These are phyloP conservation scores for Danio jaintianensis DNA, from an alignment of 2,797 vertebrate genomes.

Conservation along the genomic window DNA sequence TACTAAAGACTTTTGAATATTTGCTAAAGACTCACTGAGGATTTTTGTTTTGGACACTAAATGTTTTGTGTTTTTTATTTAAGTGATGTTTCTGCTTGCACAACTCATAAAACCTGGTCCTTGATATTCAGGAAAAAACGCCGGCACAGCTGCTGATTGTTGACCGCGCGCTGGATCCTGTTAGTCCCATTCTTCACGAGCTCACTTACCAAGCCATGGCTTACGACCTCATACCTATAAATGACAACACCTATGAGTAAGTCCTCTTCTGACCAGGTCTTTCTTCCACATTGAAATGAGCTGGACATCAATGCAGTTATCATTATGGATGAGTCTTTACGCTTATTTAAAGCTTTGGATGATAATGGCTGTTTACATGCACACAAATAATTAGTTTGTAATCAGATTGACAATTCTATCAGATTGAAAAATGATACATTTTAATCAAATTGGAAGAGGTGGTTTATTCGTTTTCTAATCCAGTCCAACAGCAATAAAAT, in stretches of 20 bases:
- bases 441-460: no score
- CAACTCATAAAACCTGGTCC: neutral
- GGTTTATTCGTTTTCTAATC: no score
- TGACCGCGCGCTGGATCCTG: constrained; percentile 93
- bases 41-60: neutral
- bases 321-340: neutral
- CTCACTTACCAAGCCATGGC: constrained; percentile 99
- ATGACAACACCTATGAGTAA: constrained; percentile 90
- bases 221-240: constrained; percentile 90
- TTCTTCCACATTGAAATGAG: neutral
- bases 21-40: neutral
- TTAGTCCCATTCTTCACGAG: constrained; percentile 94
- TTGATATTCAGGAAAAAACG: constrained; percentile 85
- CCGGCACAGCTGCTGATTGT: constrained; percentile 94
- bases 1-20: no score
- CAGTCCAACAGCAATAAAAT: no score
- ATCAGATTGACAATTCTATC: no score
- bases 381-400: no score
- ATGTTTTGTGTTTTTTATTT: neutral
- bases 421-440: no score
- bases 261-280: constrained; percentile 20
- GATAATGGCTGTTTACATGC: no score
- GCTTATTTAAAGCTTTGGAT: no score
- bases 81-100: neutral
- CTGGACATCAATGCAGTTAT: neutral